These are phyloP conservation scores for Spodoptera litura DNA, from an alignment of 1,140 invertebrate species.

Conservation along the genomic window DNA sequence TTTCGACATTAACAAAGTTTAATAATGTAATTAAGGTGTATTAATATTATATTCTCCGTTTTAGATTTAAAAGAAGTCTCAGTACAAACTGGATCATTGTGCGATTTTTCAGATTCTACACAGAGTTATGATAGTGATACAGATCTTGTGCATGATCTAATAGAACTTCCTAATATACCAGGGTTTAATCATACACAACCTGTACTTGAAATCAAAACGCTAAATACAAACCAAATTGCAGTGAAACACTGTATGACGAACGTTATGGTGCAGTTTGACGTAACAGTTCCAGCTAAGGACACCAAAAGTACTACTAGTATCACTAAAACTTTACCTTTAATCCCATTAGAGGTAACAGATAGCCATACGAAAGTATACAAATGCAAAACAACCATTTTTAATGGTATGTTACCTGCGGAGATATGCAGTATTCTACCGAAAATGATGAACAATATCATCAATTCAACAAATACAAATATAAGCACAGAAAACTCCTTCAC, in stretches of 20 bases:
- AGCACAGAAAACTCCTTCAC: background rate
- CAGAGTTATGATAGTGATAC: conserved; percentile 1
- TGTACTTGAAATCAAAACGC: conserved; percentile 68
- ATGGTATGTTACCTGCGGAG: conserved; percentile 73
- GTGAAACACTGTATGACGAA: conserved; percentile 74
- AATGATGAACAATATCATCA: conserved; percentile 64
- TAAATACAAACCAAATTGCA: conserved; percentile 68
- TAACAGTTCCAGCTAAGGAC: conserved; percentile 58
- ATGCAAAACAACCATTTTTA: conserved; percentile 69
- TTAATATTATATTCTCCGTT: conserved; percentile 23
- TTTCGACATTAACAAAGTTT: too few species aligned
- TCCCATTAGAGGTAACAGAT: conserved; percentile 56
- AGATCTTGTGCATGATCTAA: background rate
- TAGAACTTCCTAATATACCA: conserved; percentile 54
- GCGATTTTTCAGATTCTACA: conserved; percentile 20
- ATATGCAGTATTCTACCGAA: conserved; percentile 73
- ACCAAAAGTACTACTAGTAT: conserved; percentile 25
- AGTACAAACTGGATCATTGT: conserved; percentile 57
- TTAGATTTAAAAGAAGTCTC: conserved; percentile 58
- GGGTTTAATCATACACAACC: conserved; percentile 66
- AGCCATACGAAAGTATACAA: conserved; percentile 70
- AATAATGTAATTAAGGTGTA: background rate
- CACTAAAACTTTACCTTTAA: conserved; percentile 57
- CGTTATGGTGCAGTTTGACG: conserved; percentile 73
- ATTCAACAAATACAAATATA: conserved; percentile 39